phyloP scores from a whole-genome alignment of 2,888 invertebrate species.

The Drosophila gaucha region DNA sequence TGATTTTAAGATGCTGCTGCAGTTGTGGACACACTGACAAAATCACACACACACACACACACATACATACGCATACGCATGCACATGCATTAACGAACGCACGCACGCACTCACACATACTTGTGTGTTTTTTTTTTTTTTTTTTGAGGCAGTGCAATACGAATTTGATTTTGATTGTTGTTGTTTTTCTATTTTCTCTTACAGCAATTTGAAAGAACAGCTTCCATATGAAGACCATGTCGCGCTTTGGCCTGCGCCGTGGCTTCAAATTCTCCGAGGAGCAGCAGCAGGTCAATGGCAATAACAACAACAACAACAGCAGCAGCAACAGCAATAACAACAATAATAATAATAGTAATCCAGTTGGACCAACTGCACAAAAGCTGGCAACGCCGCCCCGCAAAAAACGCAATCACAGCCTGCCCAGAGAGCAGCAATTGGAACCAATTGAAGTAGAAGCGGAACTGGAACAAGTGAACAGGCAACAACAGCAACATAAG shows the following conservation, averaged over 20 bases:
- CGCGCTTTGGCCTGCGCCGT: slow-evolving; percentile 81
- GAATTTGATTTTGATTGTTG: slow-evolving; percentile 24
- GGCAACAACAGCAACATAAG: slow-evolving; percentile 12
- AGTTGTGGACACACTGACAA: slow-evolving; percentile 57
- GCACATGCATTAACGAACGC: slow-evolving; percentile 21
- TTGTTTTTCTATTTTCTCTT: slow-evolving; percentile 13
- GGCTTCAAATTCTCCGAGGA: slow-evolving; percentile 78
- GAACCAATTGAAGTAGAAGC: slow-evolving; percentile 51
- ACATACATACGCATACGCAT: slow-evolving; percentile 16
- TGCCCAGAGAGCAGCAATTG: slow-evolving; percentile 33
- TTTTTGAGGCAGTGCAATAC: slow-evolving; percentile 32
- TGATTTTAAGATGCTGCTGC: slow-evolving; percentile 59
- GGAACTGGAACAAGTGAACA: slow-evolving; percentile 41
- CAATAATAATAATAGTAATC: slow-evolving; percentile 36
- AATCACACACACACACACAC: slow-evolving; percentile 16
- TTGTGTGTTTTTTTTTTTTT: slow-evolving; percentile 7
- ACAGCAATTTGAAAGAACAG: slow-evolving; percentile 24
- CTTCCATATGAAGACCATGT: slow-evolving; percentile 77
- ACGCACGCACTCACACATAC: slow-evolving; percentile 15
- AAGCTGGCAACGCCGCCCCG: slow-evolving; percentile 52
- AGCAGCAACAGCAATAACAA: slow-evolving; percentile 49
- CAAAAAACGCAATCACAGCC: slow-evolving; percentile 48
- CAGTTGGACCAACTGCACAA: slow-evolving; percentile 39
- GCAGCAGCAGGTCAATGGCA: slow-evolving; percentile 69
- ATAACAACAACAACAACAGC: slow-evolving; percentile 34